Conservation (phyloP, 2,113 vertebrate species). For the Atrichornis clamosus region DNA sequence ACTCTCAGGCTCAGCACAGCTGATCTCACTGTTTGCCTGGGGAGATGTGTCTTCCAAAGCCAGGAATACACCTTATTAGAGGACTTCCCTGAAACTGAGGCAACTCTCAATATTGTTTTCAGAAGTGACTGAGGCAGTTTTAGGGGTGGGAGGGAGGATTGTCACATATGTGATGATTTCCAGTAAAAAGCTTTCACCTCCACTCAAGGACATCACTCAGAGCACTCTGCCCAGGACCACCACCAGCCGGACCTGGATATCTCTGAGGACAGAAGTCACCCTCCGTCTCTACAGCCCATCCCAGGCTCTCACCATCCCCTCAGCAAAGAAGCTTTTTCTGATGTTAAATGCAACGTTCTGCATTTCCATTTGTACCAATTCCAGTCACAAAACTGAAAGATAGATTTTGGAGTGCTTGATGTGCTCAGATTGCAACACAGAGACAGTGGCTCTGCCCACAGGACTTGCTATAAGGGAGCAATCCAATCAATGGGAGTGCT, state of each 20-base stretch:
- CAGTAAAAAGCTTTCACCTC: neutral
- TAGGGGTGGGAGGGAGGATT: neutral
- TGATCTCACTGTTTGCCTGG: neutral
- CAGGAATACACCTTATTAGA: neutral
- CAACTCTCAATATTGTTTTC: neutral
- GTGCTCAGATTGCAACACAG: neutral
- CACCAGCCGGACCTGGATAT: rapidly evolving
- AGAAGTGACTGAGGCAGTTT: neutral
- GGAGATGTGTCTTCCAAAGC: neutral
- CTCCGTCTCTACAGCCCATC: neutral
- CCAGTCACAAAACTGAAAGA: neutral
- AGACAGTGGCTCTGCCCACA: rapidly evolving
- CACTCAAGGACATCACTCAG: neutral
- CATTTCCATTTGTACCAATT: neutral
- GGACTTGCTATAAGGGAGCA: neutral
- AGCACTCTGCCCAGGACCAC: neutral
- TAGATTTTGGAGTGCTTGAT: neutral
- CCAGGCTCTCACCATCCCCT: neutral
- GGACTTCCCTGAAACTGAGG: neutral
- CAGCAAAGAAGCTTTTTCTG: neutral
- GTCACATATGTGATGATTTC: neutral
- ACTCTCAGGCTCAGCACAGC: neutral
- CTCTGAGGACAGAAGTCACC: neutral
- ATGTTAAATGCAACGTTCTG: neutral
- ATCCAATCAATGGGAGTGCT: neutral